Base-by-base conservation (phyloP, 1,140 invertebrate genomes). In the Bombus superbus region DNA sequence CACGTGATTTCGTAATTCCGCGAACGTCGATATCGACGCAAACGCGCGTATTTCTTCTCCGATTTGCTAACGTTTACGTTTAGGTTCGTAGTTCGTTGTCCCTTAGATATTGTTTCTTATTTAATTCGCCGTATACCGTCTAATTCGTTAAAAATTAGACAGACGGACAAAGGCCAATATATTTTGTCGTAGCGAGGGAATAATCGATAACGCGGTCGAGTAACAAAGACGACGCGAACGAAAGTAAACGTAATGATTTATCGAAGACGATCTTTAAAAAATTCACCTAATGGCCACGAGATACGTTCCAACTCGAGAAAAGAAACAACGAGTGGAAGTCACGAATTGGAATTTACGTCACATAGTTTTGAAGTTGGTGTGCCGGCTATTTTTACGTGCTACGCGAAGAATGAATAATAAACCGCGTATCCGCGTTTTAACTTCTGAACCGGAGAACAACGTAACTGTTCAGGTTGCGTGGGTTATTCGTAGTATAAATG, bases 401-500 rank as follows among this genome's bases (percentile, higher is more conserved):
- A 82, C 71, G 40, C n/a, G 32, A 62, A 64, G 57, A 77, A 69
- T 69, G 73, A 83, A 77, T 68, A 77, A 83, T 66, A 66, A 76
- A 62, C 28, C 42, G 38, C 57, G 38, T 59, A 66, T 42, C 75
- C 53, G 28, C 53, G 53, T 35, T 25, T 47, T 40, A 62, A 81
- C 42, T 76, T 66, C 81, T 53, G 66, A 53, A 53, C 66, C 22
- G 6, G 11, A 25, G 18, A 40, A 47, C 53, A 1, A 5, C 32
- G 59, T 38, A 84, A 79, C 47, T 32, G 53, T 79, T 62, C 47
- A 28, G 35, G 32, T 22, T 32, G 77, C 77, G 78, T 85, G 59
- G 69, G 59, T 42, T 81, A 85, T 47, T 40, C 68, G 22, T 42
- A 42, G 57, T 73, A 74, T 32, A 73, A 86, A 86, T 83, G 84